phyloP scores from a whole-genome alignment of 2,888 invertebrate genomes.

The Nyleta sp. region DNA sequence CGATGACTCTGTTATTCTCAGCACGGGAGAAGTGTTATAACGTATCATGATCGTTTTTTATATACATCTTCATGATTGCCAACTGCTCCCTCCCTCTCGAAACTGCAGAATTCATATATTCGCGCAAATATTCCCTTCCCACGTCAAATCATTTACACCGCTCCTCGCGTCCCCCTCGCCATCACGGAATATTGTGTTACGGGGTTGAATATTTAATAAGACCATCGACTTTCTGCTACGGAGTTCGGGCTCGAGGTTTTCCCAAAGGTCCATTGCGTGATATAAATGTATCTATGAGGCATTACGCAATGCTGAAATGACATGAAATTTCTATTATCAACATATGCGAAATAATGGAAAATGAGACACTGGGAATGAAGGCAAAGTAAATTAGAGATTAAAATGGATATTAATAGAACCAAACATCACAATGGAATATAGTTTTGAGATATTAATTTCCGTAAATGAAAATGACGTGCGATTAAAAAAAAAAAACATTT shows the following conservation, averaged over 20 bases:
- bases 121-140: slow-evolving; percentile 53
- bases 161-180: slow-evolving; percentile 50
- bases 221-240: slow-evolving; percentile 74
- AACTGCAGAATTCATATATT: slow-evolving; percentile 23
- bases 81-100: slow-evolving; percentile 10
- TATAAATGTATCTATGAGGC: slow-evolving; percentile 55
- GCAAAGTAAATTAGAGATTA: slow-evolving; percentile 18
- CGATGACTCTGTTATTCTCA: slow-evolving; percentile 16
- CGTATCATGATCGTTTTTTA: slow-evolving; percentile 35
- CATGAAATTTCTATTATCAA: slow-evolving; percentile 62
- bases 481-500: no score
- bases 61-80: slow-evolving; percentile 23
- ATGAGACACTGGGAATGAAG: background rate
- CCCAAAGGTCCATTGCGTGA: slow-evolving; percentile 67
- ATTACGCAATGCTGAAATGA: slow-evolving; percentile 53
- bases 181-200: slow-evolving; percentile 83
- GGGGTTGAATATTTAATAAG: slow-evolving; percentile 84
- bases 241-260: slow-evolving; percentile 70
- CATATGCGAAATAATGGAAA: slow-evolving; percentile 44
- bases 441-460: slow-evolving; percentile 3
- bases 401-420: background rate
- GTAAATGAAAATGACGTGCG: no score
- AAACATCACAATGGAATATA: no score
- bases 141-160: slow-evolving; percentile 65
- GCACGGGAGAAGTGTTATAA: background rate